A percentile compares a stretch with the other conserved stretches of the same genome.
Evolutionary conservation across 2,113 vertebrate species (phyloP).

Genomic region (Trichomycterus rosablanca): DNA sequence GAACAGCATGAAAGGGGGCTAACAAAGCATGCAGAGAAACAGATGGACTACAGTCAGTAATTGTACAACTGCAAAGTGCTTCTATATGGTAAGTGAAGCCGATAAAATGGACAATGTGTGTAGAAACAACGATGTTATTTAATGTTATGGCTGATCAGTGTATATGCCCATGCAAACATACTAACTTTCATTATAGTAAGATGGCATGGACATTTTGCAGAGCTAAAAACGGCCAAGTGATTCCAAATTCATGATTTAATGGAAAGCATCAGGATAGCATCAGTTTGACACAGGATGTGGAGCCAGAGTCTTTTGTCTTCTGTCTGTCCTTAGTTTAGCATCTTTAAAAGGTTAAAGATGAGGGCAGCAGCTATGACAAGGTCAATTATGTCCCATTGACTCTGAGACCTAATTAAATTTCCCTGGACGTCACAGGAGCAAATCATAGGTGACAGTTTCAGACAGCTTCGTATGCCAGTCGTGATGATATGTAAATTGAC

Average conservation of each 20-base stretch:
- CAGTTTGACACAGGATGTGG: slow-evolving; percentile 22
- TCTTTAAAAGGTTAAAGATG: slow-evolving; percentile 21
- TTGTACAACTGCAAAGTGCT: too few species aligned
- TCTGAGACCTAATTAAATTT: slow-evolving; percentile 30
- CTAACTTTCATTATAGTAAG: too few species aligned
- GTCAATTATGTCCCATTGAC: slow-evolving; percentile 18
- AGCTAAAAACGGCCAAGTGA: too few species aligned
- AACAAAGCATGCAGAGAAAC: too few species aligned
- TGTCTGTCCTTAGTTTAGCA: background rate
- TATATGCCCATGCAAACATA: too few species aligned
- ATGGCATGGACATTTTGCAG: too few species aligned
- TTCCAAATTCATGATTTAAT: background rate
- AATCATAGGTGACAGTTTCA: slow-evolving; percentile 9
- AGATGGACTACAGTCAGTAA: too few species aligned
- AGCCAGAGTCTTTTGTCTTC: slow-evolving; percentile 7
- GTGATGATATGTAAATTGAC: background rate
- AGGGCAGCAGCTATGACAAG: slow-evolving; percentile 23
- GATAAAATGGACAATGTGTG: too few species aligned
- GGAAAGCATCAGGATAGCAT: slow-evolving; percentile 17
- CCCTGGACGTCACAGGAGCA: slow-evolving; percentile 7
- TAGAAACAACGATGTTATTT: too few species aligned
- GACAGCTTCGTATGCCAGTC: background rate
- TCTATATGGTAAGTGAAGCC: too few species aligned
- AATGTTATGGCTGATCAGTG: too few species aligned
- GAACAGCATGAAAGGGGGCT: too few species aligned